phyloP scores from a whole-genome alignment of 2,888 invertebrate species.

The Phengaris alcon region DNA sequence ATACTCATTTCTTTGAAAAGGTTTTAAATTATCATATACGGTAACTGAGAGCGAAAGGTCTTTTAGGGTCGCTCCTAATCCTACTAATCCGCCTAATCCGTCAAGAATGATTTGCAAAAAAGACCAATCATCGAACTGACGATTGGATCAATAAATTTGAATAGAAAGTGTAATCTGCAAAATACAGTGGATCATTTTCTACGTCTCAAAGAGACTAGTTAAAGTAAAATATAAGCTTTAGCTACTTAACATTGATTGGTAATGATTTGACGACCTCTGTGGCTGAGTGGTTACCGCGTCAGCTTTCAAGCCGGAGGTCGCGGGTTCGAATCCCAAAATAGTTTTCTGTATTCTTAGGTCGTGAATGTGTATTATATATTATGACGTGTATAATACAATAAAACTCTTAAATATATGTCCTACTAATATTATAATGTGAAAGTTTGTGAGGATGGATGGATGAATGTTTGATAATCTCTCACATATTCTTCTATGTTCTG shows the following conservation, averaged over 20 bases:
- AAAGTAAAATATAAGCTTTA: not conserved
- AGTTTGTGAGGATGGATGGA: too few species aligned
- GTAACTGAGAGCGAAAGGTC: not conserved
- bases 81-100: constrained; percentile 8
- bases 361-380: too few species aligned
- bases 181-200: not conserved
- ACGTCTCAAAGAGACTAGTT: not conserved
- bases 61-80: constrained; percentile 8
- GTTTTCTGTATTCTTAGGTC: too few species aligned
- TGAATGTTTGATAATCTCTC: too few species aligned
- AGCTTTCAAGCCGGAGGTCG: too few species aligned
- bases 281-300: too few species aligned
- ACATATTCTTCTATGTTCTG: too few species aligned
- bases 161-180: not conserved
- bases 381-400: too few species aligned
- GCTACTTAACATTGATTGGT: not conserved
- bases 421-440: too few species aligned
- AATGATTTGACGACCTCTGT: too few species aligned
- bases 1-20: not conserved
- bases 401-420: too few species aligned
- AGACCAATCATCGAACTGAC: not conserved
- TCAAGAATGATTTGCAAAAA: not conserved
- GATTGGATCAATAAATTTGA: constrained; percentile 11
- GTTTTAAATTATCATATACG: not conserved
- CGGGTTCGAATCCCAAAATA: too few species aligned